Evolutionary conservation across 92 coral and sea anemone species (phyloP).

Genomic region (Diadumene lineata): DNA sequence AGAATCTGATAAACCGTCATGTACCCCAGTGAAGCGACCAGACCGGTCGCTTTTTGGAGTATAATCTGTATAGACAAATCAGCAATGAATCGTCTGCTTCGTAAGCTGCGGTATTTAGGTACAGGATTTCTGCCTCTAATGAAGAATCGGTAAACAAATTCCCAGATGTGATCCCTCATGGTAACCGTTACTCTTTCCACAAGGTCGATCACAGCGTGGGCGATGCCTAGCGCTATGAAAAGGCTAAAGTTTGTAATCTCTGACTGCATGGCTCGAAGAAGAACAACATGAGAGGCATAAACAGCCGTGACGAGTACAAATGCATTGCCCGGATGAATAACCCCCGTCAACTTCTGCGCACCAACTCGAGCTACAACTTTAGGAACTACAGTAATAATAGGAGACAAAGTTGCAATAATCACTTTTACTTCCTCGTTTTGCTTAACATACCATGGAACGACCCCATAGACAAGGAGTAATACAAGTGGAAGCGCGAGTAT

Average conservation of each 20-base stretch:
- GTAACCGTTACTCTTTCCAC: slow-evolving; percentile 54
- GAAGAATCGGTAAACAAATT: slow-evolving; percentile 41
- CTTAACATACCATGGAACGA: slow-evolving; percentile 50
- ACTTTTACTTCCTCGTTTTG: slow-evolving; percentile 27
- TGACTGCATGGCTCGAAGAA: slow-evolving; percentile 75
- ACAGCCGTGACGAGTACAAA: slow-evolving; percentile 39
- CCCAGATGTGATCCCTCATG: slow-evolving; percentile 67
- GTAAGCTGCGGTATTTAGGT: slow-evolving; percentile 51
- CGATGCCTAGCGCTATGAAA: slow-evolving; percentile 53
- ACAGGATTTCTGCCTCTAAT: slow-evolving; percentile 18
- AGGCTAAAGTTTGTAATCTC: slow-evolving; percentile 50
- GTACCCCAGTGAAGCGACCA: slow-evolving; percentile 61
- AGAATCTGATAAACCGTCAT: slow-evolving; percentile 45
- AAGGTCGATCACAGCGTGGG: slow-evolving; percentile 45
- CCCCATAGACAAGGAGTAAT: slow-evolving; percentile 44
- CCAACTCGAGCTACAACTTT: slow-evolving; percentile 51
- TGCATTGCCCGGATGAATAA: slow-evolving; percentile 56
- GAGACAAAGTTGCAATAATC: slow-evolving; percentile 36
- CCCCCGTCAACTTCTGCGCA: slow-evolving; percentile 43
- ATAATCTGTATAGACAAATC: slow-evolving; percentile 65
- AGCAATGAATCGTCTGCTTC: slow-evolving; percentile 71
- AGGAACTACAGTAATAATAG: slow-evolving; percentile 50
- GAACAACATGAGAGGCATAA: slow-evolving; percentile 41
- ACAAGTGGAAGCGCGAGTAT: slow-evolving; percentile 46
- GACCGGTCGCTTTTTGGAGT: slow-evolving; percentile 55